A percentile compares a stretch with the other conserved stretches of the same genome.
These are phyloP conservation scores for Metalampra italica DNA, from an alignment of 2,888 invertebrate genomes.

Conservation along the genomic window DNA sequence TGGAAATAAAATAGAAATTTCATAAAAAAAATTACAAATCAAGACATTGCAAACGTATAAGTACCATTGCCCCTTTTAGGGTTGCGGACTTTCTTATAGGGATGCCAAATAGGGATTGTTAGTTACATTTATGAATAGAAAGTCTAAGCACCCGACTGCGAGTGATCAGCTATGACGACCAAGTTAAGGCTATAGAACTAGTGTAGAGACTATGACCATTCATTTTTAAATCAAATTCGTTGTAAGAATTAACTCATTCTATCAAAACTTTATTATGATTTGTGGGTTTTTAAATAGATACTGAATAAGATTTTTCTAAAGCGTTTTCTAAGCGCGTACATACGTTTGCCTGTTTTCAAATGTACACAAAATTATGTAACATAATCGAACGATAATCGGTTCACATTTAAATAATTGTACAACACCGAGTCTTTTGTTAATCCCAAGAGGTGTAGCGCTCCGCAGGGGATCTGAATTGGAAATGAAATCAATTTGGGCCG, in stretches of 20 bases:
- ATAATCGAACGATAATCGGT: conserved; percentile 21
- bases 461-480: conserved; percentile 53
- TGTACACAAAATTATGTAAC: not conserved
- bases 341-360: not conserved
- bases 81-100: not conserved
- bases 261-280: too few relatives aligned
- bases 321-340: too few relatives aligned
- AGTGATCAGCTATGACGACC: not conserved
- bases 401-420: conserved; percentile 31
- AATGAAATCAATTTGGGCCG: conserved; percentile 63
- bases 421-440: conserved; percentile 32
- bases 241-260: too few relatives aligned
- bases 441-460: conserved; percentile 36
- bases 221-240: not conserved
- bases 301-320: too few relatives aligned
- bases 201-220: not conserved
- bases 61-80: not conserved
- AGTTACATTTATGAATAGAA: not conserved
- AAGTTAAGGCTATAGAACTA: not conserved
- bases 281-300: too few relatives aligned
- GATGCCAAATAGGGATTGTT: not conserved
- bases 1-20: not conserved
- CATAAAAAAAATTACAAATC: not conserved
- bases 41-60: not conserved
- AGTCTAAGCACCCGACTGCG: not conserved